Base-by-base conservation (phyloP, 2,113 vertebrate species). In the Uria lomvia region DNA sequence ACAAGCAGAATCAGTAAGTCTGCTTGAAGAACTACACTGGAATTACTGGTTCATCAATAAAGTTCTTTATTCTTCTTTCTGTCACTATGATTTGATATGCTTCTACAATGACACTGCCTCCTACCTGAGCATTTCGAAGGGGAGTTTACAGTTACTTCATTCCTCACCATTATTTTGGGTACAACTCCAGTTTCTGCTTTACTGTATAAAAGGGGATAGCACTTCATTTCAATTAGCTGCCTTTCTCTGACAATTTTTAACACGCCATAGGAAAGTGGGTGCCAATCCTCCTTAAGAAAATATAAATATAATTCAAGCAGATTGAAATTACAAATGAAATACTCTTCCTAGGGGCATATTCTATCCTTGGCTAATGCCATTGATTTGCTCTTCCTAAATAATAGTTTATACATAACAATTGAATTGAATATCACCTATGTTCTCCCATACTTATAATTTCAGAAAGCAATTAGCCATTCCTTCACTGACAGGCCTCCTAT, bases 181-280 rank as follows among this genome's bases (percentile, higher is more conserved):
- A 78, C 36, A 84, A 67, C 17, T 63, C 15, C 60, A 95, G 65
- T 52, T 95, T 93, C 82, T 93, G 82, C 49, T 40, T 84, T 68
- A 49, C 45, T 78, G 56, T 63, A 60, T 80, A 81, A 94, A 92
- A 86, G 65, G 59, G 38, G 95, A 81, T 27, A 89, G 20, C 86
- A 80, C 77, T 93, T 92, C 86, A 86, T 88, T 92, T 92, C 56
- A 93, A n/a, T 60, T 72, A 91, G 52, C 68, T 73, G 73, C 60
- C 79, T 92, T 95, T 81, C 90, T 74, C 88, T 56, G 42, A 93
- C 63, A 84, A 62, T 84, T 90, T 88, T 92, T 77, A 86, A 90
- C 45, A 75, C 29, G 78, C 24, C 30, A 71, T 18, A 86, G 45
- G 50, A 88, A 93, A 85, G 68, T 40, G 19, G 13, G 19, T 86